phyloP scores from a whole-genome alignment of 2,888 invertebrate species.

The Papilio gigon region DNA sequence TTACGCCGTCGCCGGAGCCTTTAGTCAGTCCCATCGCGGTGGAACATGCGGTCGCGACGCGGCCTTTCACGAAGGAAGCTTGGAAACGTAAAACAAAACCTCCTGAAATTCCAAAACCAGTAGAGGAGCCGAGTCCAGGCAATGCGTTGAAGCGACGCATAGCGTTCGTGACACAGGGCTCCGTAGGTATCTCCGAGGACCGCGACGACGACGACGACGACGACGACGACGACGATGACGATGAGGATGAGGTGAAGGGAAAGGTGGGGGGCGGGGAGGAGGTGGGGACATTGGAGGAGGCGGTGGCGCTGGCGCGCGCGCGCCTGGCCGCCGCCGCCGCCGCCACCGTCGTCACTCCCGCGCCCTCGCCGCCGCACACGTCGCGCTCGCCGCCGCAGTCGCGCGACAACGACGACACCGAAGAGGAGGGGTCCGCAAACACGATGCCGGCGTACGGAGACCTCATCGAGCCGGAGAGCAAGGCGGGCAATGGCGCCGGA shows the following conservation, averaged over 20 bases:
- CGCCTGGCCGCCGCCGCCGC: constrained; percentile 69
- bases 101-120: constrained; percentile 70
- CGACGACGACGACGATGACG: constrained; percentile 70
- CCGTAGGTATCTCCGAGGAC: constrained; percentile 79
- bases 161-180: constrained; percentile 80
- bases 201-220: constrained; percentile 79
- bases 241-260: constrained; percentile 62
- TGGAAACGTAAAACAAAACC: constrained; percentile 72
- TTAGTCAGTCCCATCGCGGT: constrained; percentile 71
- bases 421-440: constrained; percentile 75
- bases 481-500: constrained; percentile 60
- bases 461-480: constrained; percentile 74
- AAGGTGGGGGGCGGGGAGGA: constrained; percentile 67
- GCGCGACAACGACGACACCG: constrained; percentile 69
- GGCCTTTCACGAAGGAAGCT: constrained; percentile 80
- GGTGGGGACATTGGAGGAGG: constrained; percentile 81
- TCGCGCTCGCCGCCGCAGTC: constrained; percentile 69
- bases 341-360: constrained; percentile 63
- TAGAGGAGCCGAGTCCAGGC: constrained; percentile 76
- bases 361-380: constrained; percentile 63
- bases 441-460: constrained; percentile 81
- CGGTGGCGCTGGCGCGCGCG: constrained; percentile 76
- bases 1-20: constrained; percentile 52
- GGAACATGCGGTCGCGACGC: constrained; percentile 77
- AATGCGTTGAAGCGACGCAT: constrained; percentile 77